Evolutionary conservation across 2,797 vertebrate genomes (phyloP).

Genomic region (Liparis tanakae): DNA sequence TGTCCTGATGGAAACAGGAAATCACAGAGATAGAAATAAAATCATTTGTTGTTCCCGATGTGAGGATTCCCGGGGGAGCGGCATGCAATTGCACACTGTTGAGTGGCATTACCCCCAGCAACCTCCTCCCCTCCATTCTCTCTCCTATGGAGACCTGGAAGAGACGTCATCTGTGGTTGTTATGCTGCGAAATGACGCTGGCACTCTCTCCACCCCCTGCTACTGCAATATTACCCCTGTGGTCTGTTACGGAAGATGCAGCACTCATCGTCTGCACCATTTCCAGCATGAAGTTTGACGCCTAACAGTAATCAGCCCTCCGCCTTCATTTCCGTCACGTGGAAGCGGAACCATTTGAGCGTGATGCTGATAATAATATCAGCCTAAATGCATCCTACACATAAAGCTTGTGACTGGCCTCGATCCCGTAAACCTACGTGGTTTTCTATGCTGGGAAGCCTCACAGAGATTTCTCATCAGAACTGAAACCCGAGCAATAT

Average conservation of each 20-base stretch:
- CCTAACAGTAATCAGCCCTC: constrained; percentile 78
- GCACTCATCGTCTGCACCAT: constrained; percentile 80
- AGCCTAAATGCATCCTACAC: constrained; percentile 79
- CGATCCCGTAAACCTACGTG: constrained; percentile 66
- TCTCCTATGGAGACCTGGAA: constrained; percentile 85
- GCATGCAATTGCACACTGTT: constrained; percentile 82
- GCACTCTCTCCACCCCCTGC: constrained; percentile 78
- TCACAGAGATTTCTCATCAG: constrained; percentile 35
- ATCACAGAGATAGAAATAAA: constrained; percentile 86
- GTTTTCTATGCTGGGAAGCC: constrained; percentile 66
- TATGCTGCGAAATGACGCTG: constrained; percentile 86
- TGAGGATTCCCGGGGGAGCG: constrained; percentile 81
- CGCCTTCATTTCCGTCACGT: constrained; percentile 71
- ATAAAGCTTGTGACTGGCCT: constrained; percentile 72
- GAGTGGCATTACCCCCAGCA: constrained; percentile 82
- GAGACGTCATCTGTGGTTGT: constrained; percentile 87
- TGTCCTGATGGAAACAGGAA: constrained; percentile 88
- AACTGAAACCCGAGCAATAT: constrained; percentile 29
- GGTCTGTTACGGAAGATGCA: constrained; percentile 79
- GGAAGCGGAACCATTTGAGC: constrained; percentile 75
- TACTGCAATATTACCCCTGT: constrained; percentile 81
- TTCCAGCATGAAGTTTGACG: constrained; percentile 81
- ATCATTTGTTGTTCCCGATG: constrained; percentile 85
- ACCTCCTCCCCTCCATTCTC: constrained; percentile 75
- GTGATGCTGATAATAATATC: constrained; percentile 75